These are phyloP conservation scores for Dolichomitus sp. DNA, from an alignment of 2,888 invertebrate genomes.

Conservation along the genomic window DNA sequence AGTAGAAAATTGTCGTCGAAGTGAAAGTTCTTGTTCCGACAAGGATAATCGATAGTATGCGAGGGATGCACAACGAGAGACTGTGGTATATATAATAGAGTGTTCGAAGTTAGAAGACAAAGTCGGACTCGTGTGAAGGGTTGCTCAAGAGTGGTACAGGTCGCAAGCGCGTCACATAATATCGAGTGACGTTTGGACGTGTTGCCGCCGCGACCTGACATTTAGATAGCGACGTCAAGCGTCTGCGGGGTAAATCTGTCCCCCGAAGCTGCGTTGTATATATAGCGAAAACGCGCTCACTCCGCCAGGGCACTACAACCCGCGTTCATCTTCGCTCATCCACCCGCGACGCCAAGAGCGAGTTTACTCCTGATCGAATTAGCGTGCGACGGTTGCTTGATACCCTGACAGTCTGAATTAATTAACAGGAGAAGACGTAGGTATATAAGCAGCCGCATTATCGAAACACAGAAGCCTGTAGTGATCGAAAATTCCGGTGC, in stretches of 20 bases:
- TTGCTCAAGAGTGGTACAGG: constrained; percentile 55
- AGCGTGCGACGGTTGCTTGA: constrained; percentile 84
- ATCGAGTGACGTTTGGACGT: constrained; percentile 82
- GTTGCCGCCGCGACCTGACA: constrained; percentile 77
- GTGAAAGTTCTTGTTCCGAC: constrained; percentile 36
- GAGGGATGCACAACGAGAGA: background rate
- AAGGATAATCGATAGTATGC: constrained; percentile 39
- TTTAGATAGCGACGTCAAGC: constrained; percentile 85
- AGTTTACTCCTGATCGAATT: constrained; percentile 85
- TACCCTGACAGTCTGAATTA: constrained; percentile 85
- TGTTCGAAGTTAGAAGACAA: constrained; percentile 63
- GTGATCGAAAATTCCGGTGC: background rate
- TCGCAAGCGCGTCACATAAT: constrained; percentile 66
- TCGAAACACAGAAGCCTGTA: constrained; percentile 75
- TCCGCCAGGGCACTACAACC: constrained; percentile 56
- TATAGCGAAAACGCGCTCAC: constrained; percentile 58
- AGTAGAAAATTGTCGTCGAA: background rate
- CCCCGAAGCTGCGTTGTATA: constrained; percentile 74
- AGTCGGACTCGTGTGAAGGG: constrained; percentile 64
- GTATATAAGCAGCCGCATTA: constrained; percentile 81
- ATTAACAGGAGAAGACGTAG: constrained; percentile 81
- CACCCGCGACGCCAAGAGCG: constrained; percentile 76
- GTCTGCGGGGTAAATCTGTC: constrained; percentile 83
- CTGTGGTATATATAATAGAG: constrained; percentile 26
- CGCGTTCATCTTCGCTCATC: constrained; percentile 57